These are phyloP conservation scores for Trematomus bernacchii DNA, from an alignment of 2,797 vertebrate species.

Conservation along the genomic window DNA sequence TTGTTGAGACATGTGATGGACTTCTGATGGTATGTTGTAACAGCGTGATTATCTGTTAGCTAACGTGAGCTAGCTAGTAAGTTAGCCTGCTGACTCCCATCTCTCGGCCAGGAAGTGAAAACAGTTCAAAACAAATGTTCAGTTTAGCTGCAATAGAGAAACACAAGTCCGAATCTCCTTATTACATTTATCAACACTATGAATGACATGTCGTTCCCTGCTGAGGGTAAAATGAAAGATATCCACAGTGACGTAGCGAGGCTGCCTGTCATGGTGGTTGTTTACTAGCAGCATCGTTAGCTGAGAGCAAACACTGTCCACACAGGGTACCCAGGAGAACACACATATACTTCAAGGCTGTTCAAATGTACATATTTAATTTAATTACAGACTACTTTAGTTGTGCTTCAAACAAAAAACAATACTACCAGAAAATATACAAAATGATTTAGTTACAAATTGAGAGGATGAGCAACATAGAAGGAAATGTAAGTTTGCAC, in stretches of 20 bases:
- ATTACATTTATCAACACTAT: no score
- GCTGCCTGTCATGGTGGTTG: slow-evolving; percentile 16
- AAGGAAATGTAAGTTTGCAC: no score
- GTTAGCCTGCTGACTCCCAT: slow-evolving; percentile 39
- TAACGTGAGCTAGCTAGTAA: slow-evolving; percentile 56
- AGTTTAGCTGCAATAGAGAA: not conserved
- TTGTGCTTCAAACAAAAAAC: no score
- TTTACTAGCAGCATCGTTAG: not conserved
- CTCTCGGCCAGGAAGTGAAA: slow-evolving; percentile 22
- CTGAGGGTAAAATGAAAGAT: no score
- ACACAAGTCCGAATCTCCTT: not conserved
- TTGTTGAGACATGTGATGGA: accelerated
- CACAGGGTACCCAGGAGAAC: no score
- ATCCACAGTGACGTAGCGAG: not conserved
- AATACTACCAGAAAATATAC: no score
- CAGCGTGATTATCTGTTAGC: slow-evolving; percentile 23
- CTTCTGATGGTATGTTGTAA: not conserved
- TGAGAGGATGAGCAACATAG: no score
- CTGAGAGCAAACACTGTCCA: not conserved
- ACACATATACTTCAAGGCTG: no score
- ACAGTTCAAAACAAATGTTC: not conserved
- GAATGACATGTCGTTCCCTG: no score
- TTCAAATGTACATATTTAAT: no score
- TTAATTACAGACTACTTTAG: no score
- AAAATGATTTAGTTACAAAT: no score